These are phyloP conservation scores for Calcarius lapponicus DNA, from an alignment of 2,797 vertebrate genomes.

Conservation along the genomic window DNA sequence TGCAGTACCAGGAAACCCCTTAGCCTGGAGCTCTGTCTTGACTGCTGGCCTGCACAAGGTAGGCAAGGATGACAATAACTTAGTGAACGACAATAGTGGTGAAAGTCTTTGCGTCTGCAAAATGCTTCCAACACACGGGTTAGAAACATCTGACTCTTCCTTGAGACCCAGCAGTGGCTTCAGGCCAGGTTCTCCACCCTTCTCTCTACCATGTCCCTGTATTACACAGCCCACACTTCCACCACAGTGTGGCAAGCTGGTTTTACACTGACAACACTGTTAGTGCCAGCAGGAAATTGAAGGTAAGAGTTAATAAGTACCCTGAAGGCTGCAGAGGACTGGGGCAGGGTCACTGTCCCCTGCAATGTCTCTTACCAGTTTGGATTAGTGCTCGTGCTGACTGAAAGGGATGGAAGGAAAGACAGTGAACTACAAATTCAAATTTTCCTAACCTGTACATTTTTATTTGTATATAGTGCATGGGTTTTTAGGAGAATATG, in stretches of 20 bases:
- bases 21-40: neutral
- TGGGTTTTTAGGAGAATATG: neutral
- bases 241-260: neutral
- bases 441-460: neutral
- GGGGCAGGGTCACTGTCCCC: neutral
- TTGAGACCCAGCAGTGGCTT: neutral
- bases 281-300: neutral
- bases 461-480: neutral
- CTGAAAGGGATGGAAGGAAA: neutral
- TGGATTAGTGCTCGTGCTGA: neutral
- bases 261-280: neutral
- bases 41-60: neutral
- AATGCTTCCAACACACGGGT: neutral
- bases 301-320: neutral
- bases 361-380: neutral
- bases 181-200: neutral
- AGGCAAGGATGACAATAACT: neutral
- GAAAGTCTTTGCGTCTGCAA: neutral
- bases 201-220: neutral
- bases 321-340: neutral
- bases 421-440: neutral
- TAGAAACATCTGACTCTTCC: neutral
- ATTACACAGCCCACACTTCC: neutral
- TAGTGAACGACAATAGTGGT: no score
- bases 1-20: neutral